phyloP scores from a whole-genome alignment of 2,888 invertebrate genomes.

The Cheilosia variabilis region DNA sequence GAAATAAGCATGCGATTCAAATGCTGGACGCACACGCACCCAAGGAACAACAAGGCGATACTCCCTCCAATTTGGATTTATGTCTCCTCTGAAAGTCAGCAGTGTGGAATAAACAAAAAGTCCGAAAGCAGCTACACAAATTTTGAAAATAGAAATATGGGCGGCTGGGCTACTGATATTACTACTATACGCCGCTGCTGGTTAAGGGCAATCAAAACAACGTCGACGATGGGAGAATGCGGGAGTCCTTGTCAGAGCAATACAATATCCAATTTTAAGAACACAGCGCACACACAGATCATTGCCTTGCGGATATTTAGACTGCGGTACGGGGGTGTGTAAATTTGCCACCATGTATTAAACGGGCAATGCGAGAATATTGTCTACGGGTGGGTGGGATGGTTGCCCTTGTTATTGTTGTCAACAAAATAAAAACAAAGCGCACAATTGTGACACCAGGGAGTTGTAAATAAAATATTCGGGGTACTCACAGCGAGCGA shows the following conservation, averaged over 20 bases:
- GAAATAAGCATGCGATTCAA: conserved; percentile 35
- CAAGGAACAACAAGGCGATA: conserved; percentile 30
- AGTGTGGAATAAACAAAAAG: conserved; percentile 28
- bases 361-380: conserved; percentile 31
- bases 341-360: conserved; percentile 51
- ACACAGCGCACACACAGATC: conserved; percentile 51
- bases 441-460: conserved; percentile 49
- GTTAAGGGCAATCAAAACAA: conserved; percentile 28
- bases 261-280: conserved; percentile 68
- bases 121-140: conserved; percentile 8
- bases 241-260: conserved; percentile 47
- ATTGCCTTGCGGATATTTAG: conserved; percentile 62
- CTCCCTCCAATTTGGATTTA: not conserved
- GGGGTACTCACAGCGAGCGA: conserved; percentile 25
- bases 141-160: conserved; percentile 50
- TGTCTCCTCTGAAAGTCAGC: not conserved
- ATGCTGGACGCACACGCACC: conserved; percentile 23
- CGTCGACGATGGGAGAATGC: not conserved
- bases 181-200: conserved; percentile 33
- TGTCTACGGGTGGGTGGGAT: conserved; percentile 26
- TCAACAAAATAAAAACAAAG: conserved; percentile 14
- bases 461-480: conserved; percentile 63
- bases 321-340: conserved; percentile 31
- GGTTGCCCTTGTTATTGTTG: conserved; percentile 49
- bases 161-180: conserved; percentile 13